Evolutionary conservation across 23 tunicate species (phyloP).

Genomic region (Halocynthia roretzi): DNA sequence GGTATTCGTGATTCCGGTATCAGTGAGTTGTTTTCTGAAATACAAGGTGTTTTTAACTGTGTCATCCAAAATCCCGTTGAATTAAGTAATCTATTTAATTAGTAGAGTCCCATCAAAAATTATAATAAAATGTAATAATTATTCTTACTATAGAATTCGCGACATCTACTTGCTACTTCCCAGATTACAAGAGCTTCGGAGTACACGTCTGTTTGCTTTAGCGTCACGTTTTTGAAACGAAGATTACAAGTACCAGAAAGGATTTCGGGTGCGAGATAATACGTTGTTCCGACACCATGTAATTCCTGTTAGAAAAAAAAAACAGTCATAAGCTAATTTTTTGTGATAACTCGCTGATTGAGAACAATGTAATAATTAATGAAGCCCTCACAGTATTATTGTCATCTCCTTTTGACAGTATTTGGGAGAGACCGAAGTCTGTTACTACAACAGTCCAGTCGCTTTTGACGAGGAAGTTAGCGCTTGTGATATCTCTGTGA

Average conservation of each 20-base stretch:
- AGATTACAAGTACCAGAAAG: slow-evolving; percentile 38
- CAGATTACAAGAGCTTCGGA: slow-evolving; percentile 63
- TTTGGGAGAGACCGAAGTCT: slow-evolving; percentile 48
- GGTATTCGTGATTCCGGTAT: neutral
- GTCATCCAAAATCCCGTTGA: too few relatives aligned
- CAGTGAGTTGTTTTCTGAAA: neutral
- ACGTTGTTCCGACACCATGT: slow-evolving; percentile 47
- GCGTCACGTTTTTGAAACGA: slow-evolving; percentile 5
- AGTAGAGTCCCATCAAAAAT: too few relatives aligned
- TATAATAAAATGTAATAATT: too few relatives aligned
- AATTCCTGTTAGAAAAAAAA: slow-evolving; percentile 6
- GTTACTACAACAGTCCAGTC: slow-evolving; percentile 34
- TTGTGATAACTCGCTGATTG: too few relatives aligned
- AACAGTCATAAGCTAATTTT: too few relatives aligned
- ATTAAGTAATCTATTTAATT: too few relatives aligned
- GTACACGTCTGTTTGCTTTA: slow-evolving; percentile 75
- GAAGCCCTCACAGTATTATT: too few relatives aligned
- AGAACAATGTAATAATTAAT: too few relatives aligned
- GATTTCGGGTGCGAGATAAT: slow-evolving; percentile 63
- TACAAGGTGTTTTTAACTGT: neutral
- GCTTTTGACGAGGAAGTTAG: slow-evolving; percentile 35
- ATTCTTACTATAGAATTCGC: slow-evolving; percentile 40
- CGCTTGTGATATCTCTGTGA: slow-evolving; percentile 57
- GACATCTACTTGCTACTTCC: slow-evolving; percentile 51
- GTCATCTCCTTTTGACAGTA: neutral